Evolutionary conservation across 2,888 invertebrate species (phyloP).

Genomic region (Brenthis daphne): DNA sequence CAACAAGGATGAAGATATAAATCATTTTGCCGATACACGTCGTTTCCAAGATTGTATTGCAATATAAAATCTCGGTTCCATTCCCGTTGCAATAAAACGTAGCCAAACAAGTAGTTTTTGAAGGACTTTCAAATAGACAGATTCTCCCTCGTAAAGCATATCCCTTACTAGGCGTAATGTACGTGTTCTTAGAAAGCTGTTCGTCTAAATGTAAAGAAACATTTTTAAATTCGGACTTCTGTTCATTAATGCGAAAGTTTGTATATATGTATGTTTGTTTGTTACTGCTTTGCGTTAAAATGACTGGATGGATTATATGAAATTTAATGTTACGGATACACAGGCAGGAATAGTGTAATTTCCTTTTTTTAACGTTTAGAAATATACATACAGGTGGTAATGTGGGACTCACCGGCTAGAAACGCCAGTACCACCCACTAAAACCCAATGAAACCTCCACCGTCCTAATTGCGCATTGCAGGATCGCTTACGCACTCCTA

Average conservation of each 20-base stretch:
- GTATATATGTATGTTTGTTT: too few relatives aligned
- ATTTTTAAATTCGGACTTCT: not conserved
- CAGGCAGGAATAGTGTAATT: too few relatives aligned
- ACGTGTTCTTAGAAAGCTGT: not conserved
- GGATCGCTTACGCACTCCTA: too few relatives aligned
- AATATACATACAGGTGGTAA: too few relatives aligned
- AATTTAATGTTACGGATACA: too few relatives aligned
- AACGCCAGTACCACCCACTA: too few relatives aligned
- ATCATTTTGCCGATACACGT: not conserved
- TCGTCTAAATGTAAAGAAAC: not conserved
- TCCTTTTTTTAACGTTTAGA: too few relatives aligned
- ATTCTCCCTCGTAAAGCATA: slow-evolving; percentile 49
- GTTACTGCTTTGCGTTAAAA: too few relatives aligned
- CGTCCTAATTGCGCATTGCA: too few relatives aligned
- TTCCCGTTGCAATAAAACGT: slow-evolving; percentile 15
- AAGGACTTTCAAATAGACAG: slow-evolving; percentile 14
- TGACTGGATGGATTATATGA: too few relatives aligned
- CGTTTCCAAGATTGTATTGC: slow-evolving; percentile 17
- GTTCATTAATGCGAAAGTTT: not conserved
- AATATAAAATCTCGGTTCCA: slow-evolving; percentile 10
- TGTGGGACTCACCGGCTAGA: too few relatives aligned
- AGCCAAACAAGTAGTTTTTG: slow-evolving; percentile 17
- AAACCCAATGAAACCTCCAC: too few relatives aligned
- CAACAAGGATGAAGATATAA: not conserved
- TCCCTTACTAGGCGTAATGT: slow-evolving; percentile 48